These are phyloP conservation scores for Xyrichtys novacula DNA, from an alignment of 2,797 vertebrate genomes.

Conservation along the genomic window DNA sequence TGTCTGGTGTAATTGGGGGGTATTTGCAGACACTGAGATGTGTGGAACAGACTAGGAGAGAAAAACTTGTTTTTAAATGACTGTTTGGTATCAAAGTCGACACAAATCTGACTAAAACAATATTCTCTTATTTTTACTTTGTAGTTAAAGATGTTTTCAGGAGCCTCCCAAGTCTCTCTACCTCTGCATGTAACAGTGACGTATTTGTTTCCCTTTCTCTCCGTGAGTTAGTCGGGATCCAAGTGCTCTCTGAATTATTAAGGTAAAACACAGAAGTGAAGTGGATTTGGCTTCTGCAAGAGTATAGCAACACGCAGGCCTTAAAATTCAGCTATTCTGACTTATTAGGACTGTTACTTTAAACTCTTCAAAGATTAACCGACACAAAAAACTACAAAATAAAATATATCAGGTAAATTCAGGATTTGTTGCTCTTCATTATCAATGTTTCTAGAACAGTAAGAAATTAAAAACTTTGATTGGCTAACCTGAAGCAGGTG, in stretches of 20 bases:
- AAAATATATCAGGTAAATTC: neutral
- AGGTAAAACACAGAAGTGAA: constrained; percentile 11
- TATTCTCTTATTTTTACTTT: constrained; percentile 15
- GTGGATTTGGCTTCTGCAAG: neutral
- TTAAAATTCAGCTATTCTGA: neutral
- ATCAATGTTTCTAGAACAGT: neutral
- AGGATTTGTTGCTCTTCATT: neutral
- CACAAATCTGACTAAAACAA: constrained; percentile 36
- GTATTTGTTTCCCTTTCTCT: constrained; percentile 3
- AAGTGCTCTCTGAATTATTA: constrained; percentile 22
- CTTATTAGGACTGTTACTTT: neutral
- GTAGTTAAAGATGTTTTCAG: constrained; percentile 2
- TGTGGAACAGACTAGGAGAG: constrained; percentile 26
- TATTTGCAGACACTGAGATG: constrained; percentile 38
- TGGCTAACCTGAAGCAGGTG: neutral
- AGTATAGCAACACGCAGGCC: constrained; percentile 1
- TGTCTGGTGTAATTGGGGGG: constrained; percentile 54
- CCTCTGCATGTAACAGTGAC: neutral
- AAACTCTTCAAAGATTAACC: neutral
- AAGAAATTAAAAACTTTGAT: neutral
- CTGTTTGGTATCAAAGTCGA: constrained; percentile 29
- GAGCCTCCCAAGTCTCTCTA: neutral
- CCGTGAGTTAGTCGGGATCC: constrained; percentile 9
- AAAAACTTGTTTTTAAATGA: constrained; percentile 17
- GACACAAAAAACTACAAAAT: neutral